Evolutionary conservation across 1,140 invertebrate genomes (phyloP).

Genomic region (Chironomus tepperi): DNA sequence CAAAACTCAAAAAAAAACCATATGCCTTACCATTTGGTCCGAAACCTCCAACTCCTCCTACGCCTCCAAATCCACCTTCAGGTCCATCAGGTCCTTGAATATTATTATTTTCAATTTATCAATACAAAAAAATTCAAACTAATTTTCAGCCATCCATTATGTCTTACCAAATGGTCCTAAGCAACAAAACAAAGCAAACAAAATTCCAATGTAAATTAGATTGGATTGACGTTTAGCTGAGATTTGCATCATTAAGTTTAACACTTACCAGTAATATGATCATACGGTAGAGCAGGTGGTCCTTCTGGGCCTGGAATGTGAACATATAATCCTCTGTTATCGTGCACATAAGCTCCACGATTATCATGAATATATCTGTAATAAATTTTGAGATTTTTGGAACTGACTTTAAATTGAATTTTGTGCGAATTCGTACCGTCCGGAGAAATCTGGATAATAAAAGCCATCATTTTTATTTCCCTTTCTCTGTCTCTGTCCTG

Average conservation of each 20-base stretch:
- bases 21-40: too few relatives aligned
- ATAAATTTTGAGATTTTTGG: neutral
- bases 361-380: constrained; percentile 22
- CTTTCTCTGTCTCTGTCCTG: neutral
- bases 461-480: constrained; percentile 1
- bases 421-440: neutral
- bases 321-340: constrained; percentile 4
- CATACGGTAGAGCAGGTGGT: constrained; percentile 31
- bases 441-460: constrained; percentile 10
- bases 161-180: neutral
- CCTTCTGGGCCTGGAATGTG: constrained; percentile 25
- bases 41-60: constrained; percentile 25
- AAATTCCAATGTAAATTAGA: neutral
- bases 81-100: constrained; percentile 31
- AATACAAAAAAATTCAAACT: constrained; percentile 14
- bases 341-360: constrained; percentile 19
- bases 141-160: neutral
- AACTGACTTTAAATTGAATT: neutral
- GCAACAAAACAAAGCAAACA: neutral
- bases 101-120: too few relatives aligned
- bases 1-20: too few relatives aligned
- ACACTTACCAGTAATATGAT: constrained; percentile 31
- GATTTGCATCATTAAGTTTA: too few relatives aligned
- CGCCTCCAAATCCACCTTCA: constrained; percentile 25
- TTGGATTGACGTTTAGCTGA: neutral